phyloP scores from a whole-genome alignment of 1,140 invertebrate genomes.

The Akabosia matsudoensis region DNA sequence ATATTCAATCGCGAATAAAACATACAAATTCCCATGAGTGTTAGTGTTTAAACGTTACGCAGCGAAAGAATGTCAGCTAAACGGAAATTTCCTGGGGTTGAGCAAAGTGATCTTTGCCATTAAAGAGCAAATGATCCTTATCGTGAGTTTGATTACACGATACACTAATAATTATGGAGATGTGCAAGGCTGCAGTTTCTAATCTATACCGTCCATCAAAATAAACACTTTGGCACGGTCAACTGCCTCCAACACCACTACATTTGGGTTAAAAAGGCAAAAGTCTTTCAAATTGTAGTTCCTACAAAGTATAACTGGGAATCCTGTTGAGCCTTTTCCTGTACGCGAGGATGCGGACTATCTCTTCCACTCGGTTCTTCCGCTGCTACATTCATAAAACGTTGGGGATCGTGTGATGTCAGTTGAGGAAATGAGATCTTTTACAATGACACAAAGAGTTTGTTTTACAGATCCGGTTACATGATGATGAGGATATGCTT shows the following conservation, averaged over 20 bases:
- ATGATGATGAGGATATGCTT: background rate
- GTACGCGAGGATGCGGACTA: background rate
- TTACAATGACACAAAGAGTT: conserved; percentile 19
- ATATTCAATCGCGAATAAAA: too few relatives aligned
- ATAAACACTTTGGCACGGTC: background rate
- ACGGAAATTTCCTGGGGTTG: conserved; percentile 19
- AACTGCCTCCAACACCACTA: background rate
- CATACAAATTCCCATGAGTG: too few relatives aligned
- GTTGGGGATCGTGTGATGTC: background rate
- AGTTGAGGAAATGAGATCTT: conserved; percentile 23
- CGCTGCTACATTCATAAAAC: background rate
- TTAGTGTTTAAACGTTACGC: too few relatives aligned
- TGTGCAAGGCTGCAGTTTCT: background rate
- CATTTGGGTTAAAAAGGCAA: background rate
- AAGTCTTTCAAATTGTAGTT: background rate
- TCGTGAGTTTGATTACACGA: background rate
- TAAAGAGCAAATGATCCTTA: background rate
- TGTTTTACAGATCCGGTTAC: conserved; percentile 24
- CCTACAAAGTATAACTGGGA: background rate
- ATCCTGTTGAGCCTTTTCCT: conserved; percentile 14
- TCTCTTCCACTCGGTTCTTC: background rate
- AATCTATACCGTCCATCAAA: background rate
- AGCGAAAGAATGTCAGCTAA: too few relatives aligned
- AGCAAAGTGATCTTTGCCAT: conserved; percentile 5
- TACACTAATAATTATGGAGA: background rate